Evolutionary conservation across 2,797 vertebrate species (phyloP), one percentile per base, ranked within the genome.

Genomic region (Cyprinodon diabolis): DNA sequence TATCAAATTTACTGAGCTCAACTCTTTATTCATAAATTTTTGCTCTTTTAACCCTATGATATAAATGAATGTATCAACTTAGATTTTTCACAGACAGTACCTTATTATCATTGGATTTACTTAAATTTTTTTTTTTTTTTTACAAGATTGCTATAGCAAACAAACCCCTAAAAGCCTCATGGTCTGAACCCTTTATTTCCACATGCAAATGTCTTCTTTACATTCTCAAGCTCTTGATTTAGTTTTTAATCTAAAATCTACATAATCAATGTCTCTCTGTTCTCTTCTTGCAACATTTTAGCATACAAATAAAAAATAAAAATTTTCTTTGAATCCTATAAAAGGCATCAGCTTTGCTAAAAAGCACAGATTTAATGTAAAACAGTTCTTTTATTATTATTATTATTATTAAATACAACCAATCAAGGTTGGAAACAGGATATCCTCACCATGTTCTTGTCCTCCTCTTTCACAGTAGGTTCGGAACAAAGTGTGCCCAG

Each of bases 401-500:
- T n/a, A n/a, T 19, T 13, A 43, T 19, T 43, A 43, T 43, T 43
- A n/a, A n/a, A 40, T 11, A 10, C 6, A 35, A 6, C 14, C 37
- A 13, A 63, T 19, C 60, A 23, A 14, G 17, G 21, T 66, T 68
- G 72, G 17, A 2, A 52, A 25, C 63, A 78, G 71, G 45, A 40
- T 6, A 77, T 68, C 79, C 76, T 86, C 72, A 83, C 73, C 76
- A 43, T 48, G 25, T 21, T 43, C n/a, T 5, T 77, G 19, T 74
- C 65, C 58, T 82, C 72, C 79, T 90, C 23, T 80, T 84, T 93
- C 52, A 63, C 95, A 99, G 98, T 95, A 98, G 97, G 91, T 99
- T 99, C 72, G 98, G 98, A 94, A 98, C 97, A 17, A 98, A 98
- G 94, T 99, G 98, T 0, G 97, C 97, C 58, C 96, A 97, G 77